phyloP scores from a whole-genome alignment of 2,797 vertebrate species.

The Gallinago nigripennis region DNA sequence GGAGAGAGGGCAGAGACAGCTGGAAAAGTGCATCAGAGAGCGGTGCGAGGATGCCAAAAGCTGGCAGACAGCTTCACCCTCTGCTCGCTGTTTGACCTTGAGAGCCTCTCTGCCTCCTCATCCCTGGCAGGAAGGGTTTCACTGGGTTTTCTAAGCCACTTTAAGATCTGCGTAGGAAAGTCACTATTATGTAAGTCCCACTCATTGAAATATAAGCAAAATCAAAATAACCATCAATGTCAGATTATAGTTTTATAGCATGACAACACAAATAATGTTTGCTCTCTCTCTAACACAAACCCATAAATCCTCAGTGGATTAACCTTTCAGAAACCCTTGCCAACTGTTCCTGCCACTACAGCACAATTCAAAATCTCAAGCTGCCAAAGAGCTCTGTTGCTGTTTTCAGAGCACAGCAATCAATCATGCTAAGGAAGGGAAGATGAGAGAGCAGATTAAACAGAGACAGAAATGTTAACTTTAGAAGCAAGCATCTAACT shows the following conservation, averaged over 20 bases:
- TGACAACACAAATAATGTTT: constrained; percentile 57
- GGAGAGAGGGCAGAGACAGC: not conserved
- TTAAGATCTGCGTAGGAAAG: not conserved
- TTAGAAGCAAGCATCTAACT: constrained; percentile 5
- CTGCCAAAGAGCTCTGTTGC: constrained; percentile 55
- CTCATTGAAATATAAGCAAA: constrained; percentile 56
- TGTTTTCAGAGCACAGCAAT: constrained; percentile 59
- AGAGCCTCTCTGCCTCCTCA: not conserved
- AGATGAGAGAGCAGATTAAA: constrained; percentile 57
- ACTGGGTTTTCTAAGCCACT: not conserved
- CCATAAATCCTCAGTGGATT: constrained; percentile 64
- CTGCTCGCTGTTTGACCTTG: not conserved
- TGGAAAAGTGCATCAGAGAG: not conserved
- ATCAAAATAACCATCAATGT: constrained; percentile 66
- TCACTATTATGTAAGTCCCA: constrained; percentile 11
- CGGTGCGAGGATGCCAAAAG: not conserved
- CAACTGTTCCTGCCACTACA: constrained; percentile 61
- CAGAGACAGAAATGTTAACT: constrained; percentile 31
- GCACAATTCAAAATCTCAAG: constrained; percentile 67
- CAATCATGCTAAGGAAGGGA: constrained; percentile 56
- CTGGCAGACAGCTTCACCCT: not conserved
- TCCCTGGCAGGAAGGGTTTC: not conserved
- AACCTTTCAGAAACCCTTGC: constrained; percentile 64
- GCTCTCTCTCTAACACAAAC: constrained; percentile 36
- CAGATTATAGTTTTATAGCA: constrained; percentile 63